Evolutionary conservation across 2,797 vertebrate species (phyloP).

Genomic region (Sebastes kiyomatsui): DNA sequence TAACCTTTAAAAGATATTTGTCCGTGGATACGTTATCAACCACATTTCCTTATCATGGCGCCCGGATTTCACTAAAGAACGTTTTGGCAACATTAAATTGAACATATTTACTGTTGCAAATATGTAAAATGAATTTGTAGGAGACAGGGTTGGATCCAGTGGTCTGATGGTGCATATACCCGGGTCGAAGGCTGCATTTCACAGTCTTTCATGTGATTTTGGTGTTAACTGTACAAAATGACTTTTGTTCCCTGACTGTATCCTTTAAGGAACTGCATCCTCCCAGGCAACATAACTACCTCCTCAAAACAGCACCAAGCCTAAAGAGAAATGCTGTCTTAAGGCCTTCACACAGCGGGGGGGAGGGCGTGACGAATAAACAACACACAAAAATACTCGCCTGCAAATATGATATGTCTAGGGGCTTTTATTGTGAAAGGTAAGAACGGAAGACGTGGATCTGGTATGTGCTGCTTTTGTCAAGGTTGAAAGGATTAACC

Average conservation of each 20-base stretch:
- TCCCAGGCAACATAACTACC: neutral
- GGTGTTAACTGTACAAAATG: neutral
- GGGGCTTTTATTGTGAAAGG: too few species aligned
- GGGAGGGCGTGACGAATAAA: too few species aligned
- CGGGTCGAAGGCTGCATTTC: neutral
- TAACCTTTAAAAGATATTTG: neutral
- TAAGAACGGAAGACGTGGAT: too few species aligned
- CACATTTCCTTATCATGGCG: neutral
- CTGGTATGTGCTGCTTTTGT: too few species aligned
- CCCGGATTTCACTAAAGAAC: neutral
- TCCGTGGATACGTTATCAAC: neutral
- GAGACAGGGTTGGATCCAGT: neutral
- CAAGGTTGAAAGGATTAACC: too few species aligned
- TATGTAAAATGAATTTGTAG: neutral
- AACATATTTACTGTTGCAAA: neutral
- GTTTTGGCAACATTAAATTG: neutral
- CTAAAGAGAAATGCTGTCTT: neutral
- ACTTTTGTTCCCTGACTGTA: neutral
- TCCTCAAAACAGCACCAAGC: neutral
- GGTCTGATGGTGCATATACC: neutral
- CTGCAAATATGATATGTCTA: too few species aligned
- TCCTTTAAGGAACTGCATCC: neutral
- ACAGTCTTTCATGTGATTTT: neutral
- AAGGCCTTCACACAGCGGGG: too few species aligned
- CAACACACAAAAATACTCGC: too few species aligned